Evolutionary conservation across 1,140 invertebrate genomes (phyloP).

Genomic region (Aphaenogaster ashmeadi): DNA sequence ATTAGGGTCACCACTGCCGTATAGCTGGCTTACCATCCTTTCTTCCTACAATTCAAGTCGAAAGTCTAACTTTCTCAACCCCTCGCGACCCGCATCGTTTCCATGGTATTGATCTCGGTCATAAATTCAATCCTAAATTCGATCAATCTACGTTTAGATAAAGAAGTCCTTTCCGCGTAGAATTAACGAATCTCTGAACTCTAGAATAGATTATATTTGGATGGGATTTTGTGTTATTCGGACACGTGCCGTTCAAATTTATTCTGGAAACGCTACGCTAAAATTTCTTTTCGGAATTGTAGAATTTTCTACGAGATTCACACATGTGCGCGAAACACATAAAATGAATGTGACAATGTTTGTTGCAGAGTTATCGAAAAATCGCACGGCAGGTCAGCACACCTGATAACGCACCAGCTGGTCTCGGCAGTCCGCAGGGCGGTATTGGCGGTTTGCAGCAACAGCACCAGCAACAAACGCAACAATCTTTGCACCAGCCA

Average conservation of each 20-base stretch:
- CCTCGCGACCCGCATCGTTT: slow-evolving; percentile 7
- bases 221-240: background rate
- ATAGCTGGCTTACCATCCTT: slow-evolving; percentile 65
- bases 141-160: background rate
- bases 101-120: background rate
- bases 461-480: slow-evolving; percentile 82
- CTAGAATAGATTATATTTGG: background rate
- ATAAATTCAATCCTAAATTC: background rate
- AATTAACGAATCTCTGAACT: background rate
- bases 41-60: slow-evolving; percentile 54
- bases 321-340: background rate
- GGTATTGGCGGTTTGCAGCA: slow-evolving; percentile 84
- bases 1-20: slow-evolving; percentile 79
- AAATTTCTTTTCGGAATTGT: background rate
- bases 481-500: slow-evolving; percentile 80
- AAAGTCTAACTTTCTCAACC: slow-evolving; percentile 41
- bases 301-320: background rate
- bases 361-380: slow-evolving; percentile 86
- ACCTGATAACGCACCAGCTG: slow-evolving; percentile 84
- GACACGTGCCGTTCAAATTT: background rate
- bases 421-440: slow-evolving; percentile 86
- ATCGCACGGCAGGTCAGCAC: slow-evolving; percentile 86
- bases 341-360: slow-evolving; percentile 18
- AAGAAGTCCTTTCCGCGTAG: background rate
- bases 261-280: background rate